These are phyloP conservation scores for Syngnathoides biaculeatus DNA, from an alignment of 2,113 vertebrate species.

Conservation along the genomic window DNA sequence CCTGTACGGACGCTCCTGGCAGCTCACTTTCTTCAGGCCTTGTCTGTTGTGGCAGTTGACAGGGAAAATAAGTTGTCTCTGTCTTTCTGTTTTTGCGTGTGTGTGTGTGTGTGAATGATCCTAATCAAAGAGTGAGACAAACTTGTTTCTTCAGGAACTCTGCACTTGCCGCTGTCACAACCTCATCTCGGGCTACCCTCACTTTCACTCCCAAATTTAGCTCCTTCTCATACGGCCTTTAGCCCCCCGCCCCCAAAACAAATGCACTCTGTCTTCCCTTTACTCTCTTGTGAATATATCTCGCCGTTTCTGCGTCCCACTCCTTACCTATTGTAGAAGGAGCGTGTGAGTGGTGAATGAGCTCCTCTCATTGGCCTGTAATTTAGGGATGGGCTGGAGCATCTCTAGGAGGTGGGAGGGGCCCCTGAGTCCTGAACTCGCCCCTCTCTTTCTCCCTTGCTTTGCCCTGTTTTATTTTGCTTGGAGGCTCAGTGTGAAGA, in stretches of 20 bases:
- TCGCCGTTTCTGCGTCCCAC: conserved; percentile 55
- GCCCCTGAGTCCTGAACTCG: conserved; percentile 50
- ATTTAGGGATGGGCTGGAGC: conserved; percentile 71
- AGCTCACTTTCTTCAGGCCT: conserved; percentile 5
- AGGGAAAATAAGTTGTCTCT: conserved; percentile 9
- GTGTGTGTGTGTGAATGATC: not conserved
- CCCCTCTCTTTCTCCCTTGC: conserved; percentile 54
- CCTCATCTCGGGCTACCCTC: conserved; percentile 9
- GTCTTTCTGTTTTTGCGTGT: conserved; percentile 7
- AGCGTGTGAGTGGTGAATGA: conserved; percentile 61
- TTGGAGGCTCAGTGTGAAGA: conserved; percentile 48
- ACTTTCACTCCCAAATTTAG: conserved; percentile 18
- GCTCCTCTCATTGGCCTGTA: conserved; percentile 60
- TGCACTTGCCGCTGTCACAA: conserved; percentile 34
- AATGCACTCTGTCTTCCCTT: conserved; percentile 29
- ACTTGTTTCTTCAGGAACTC: conserved; percentile 23
- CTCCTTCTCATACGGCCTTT: conserved; percentile 36
- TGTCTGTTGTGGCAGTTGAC: conserved; percentile 22
- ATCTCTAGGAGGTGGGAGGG: conserved; percentile 70
- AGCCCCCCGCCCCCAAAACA: conserved; percentile 27
- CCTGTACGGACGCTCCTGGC: conserved; percentile 30
- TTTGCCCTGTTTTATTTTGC: conserved; percentile 32
- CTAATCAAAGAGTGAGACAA: not conserved
- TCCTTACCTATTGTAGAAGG: conserved; percentile 71
- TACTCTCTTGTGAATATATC: conserved; percentile 51